Percentiles rank a stretch among this genome's conserved stretches.
Evolutionary conservation across 2,888 invertebrate species (phyloP).

Genomic region (Troglohyphantes excavatus): DNA sequence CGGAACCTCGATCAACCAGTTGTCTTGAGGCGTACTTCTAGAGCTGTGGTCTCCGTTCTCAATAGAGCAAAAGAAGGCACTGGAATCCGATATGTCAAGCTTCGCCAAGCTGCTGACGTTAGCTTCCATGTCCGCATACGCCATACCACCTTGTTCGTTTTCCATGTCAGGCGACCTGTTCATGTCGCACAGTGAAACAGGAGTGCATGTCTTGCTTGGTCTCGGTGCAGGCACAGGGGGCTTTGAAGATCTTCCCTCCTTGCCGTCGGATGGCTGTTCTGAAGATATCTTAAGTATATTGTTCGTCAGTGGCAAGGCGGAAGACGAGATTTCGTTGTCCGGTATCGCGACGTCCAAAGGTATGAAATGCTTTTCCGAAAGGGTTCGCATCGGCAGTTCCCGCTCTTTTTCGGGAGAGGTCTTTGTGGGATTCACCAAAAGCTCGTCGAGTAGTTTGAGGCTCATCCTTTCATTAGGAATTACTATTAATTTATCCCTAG

Average conservation of each 20-base stretch:
- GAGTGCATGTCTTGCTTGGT: slow-evolving; percentile 50
- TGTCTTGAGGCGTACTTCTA: slow-evolving; percentile 24
- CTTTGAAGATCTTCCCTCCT: slow-evolving; percentile 16
- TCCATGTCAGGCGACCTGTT: slow-evolving; percentile 13
- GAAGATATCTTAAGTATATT: slow-evolving; percentile 58
- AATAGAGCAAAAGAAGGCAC: slow-evolving; percentile 34
- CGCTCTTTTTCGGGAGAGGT: slow-evolving; percentile 22
- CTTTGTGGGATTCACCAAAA: slow-evolving; percentile 47
- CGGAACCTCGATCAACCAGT: slow-evolving; percentile 65
- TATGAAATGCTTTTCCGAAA: slow-evolving; percentile 65
- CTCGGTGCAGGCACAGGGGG: slow-evolving; percentile 71
- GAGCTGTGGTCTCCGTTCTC: slow-evolving; percentile 9
- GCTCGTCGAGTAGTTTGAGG: slow-evolving; percentile 64
- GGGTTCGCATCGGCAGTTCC: background rate
- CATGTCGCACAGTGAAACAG: background rate
- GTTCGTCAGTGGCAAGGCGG: slow-evolving; percentile 38
- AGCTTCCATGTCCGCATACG: background rate
- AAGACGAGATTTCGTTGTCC: slow-evolving; percentile 33
- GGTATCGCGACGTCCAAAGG: slow-evolving; percentile 62
- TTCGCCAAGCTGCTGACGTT: slow-evolving; percentile 54
- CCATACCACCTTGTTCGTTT: background rate
- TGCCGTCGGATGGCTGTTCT: slow-evolving; percentile 7
- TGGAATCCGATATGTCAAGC: slow-evolving; percentile 59
- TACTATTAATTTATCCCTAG: slow-evolving; percentile 65
- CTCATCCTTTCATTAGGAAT: slow-evolving; percentile 70